Percentiles rank a stretch among this genome's conserved stretches.
Conservation (phyloP, 2,797 vertebrate species). For the Cirrhinus mrigala region DNA sequence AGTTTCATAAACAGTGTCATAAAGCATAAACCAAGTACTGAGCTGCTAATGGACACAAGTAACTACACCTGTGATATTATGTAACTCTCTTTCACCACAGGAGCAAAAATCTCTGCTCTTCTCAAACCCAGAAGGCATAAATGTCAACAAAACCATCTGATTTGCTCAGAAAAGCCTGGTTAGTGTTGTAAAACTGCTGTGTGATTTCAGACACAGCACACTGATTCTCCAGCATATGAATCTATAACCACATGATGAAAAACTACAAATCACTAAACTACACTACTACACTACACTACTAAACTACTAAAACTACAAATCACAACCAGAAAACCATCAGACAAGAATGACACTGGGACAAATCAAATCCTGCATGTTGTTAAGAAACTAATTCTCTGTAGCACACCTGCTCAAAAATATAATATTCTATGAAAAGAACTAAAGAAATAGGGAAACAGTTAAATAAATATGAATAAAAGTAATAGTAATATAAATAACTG, state of each 20-base stretch:
- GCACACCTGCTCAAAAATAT: neutral
- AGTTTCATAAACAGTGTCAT: neutral
- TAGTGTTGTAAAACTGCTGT: no score
- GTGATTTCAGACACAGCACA: neutral
- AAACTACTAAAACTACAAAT: neutral
- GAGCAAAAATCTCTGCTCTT: neutral
- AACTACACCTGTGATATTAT: neutral
- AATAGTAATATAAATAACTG: neutral
- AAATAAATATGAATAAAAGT: neutral
- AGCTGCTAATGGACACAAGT: neutral
- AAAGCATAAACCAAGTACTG: neutral
- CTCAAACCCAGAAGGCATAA: neutral
- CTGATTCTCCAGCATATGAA: neutral
- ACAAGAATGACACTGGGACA: neutral
- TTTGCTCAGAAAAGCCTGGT: neutral
- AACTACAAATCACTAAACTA: neutral
- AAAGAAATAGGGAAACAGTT: neutral
- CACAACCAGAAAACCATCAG: neutral
- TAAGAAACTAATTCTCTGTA: neutral
- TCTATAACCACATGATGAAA: neutral
- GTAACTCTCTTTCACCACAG: neutral
- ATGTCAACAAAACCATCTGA: conserved; percentile 26
- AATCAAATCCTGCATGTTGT: neutral
- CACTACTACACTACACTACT: no score
- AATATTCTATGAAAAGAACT: neutral